Base-by-base conservation (phyloP, 2,888 invertebrate genomes). In the Nineta flava region DNA sequence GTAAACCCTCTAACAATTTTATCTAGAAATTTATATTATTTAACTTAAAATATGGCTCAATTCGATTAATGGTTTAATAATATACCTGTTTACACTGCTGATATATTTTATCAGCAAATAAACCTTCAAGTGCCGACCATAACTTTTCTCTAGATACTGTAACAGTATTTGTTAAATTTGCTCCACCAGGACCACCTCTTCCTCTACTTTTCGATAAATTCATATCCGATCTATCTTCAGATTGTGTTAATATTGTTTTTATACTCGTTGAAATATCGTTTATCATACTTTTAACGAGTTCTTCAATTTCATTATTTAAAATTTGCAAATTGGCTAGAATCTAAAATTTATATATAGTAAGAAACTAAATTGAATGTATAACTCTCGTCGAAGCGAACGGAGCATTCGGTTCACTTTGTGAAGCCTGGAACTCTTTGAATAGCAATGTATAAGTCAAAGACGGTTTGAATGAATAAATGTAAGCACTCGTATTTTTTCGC, bases 111-210 rank as follows among this genome's bases (percentile, higher is more conserved):
- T 80, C 78, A 60, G 86, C 84, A 61, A 92, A 85, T 9, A 90
- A 68, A 65, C 83, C 85, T 61, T 94, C 92, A 59, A 95, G 75
- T 57, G 88, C 90, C 53, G 83, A 81, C 93, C 94, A 95, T 5
- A 95, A 74, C 60, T 84, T 73, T 40, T 71, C 75, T 53, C 81
- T 66, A 57, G 81, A 74, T 47, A 76, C 65, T 55, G 65, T 65
- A 6, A 65, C 64, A 21, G 64, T 61, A 13, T 21, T 26, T 13
- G 60, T 57, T 19, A 66, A 55, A 34, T 74, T 67, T 1, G 77
- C 74, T 59, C 77, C 65, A 4, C 81, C 81, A 2, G 78, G 76
- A 9, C 69, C 72, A n/a, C n/a, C n/a, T 7, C 62, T 65, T 62
- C 64, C 64, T 34, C 54, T 56, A 49, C 61, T 62, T 45, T 51